Evolutionary conservation across 2,888 invertebrate genomes (phyloP).

Genomic region (Yponomeuta cagnagella): DNA sequence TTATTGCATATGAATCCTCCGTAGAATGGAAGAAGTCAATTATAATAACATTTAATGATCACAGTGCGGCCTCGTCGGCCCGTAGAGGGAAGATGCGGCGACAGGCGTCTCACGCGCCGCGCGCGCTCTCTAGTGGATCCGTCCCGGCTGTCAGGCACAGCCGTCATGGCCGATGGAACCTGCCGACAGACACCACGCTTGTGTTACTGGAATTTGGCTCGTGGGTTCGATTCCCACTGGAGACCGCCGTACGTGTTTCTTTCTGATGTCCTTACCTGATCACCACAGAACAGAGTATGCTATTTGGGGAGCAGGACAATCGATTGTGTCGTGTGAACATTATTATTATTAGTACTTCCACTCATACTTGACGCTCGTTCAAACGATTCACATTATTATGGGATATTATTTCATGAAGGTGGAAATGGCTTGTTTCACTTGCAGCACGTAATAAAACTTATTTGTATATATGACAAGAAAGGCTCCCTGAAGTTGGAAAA

Average conservation of each 20-base stretch:
- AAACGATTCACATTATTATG: too few species aligned
- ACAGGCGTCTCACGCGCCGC: constrained; percentile 25
- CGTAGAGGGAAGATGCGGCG: constrained; percentile 23
- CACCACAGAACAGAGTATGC: too few species aligned
- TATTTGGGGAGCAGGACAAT: too few species aligned
- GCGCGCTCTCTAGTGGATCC: constrained; percentile 33
- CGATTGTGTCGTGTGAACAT: too few species aligned
- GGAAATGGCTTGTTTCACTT: too few species aligned
- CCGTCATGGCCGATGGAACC: constrained; percentile 76
- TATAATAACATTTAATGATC: constrained; percentile 44
- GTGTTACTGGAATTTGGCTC: background rate
- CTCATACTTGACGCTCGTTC: too few species aligned
- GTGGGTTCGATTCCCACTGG: background rate
- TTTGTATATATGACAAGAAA: too few species aligned
- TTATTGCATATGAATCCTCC: constrained; percentile 54
- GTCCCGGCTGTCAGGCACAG: constrained; percentile 46
- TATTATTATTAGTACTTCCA: too few species aligned
- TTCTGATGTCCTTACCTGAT: too few species aligned
- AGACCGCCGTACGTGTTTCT: background rate
- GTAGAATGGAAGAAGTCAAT: constrained; percentile 47
- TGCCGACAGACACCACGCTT: constrained; percentile 26
- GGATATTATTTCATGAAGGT: too few species aligned
- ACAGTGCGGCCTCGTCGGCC: constrained; percentile 26
- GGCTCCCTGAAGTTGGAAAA: too few species aligned
- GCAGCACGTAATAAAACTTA: too few species aligned